Base-by-base conservation (phyloP, 2,888 invertebrate species). In the Andrena fulva region DNA sequence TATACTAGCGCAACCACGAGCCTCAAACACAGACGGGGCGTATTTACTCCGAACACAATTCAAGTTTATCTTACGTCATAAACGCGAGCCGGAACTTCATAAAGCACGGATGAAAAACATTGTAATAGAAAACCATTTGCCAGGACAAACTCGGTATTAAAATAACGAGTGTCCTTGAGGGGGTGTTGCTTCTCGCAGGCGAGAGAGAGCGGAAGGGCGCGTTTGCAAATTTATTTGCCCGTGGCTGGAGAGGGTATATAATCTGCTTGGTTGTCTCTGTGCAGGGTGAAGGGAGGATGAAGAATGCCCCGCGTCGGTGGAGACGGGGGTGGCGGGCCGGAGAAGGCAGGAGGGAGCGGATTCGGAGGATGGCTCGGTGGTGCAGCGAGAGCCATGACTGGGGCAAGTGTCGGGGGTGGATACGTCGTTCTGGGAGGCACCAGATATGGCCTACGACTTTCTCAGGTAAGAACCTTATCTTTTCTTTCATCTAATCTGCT, bases 361-460 rank as follows among this genome's bases (percentile, higher is more conserved):
- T 90, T 91, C 62, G 91, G 89, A 82, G 91, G 91, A 88, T 92
- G 93, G 93, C 90, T 93, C 64, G 92, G 92, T 59, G 92, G 91
- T 52, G 92, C 93, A 42, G 91, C 92, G 66, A 91, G 91, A 78
- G 89, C 92, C 67, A 90, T 92, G 88, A 92, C 91, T 68, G 91
- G 91, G 73, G 89, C 86, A 81, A 88, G 89, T 69, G 86, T 85
- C 70, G 90, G 89, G 68, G 90, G 91, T 76, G 92, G 94, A 87
- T 96, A 95, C 94, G 95, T 96, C 94, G 95, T 96, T 93, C 95
- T 96, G 94, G 96, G 96, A 91, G 96, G 96, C 91, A 96, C 96
- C 94, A 96, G 96, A 92, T 96, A 96, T 95, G 96, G 96, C 89
- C 96, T 96, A 89, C 95, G 96, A 91, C 95, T 93, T 35, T 93